Percentiles rank a stretch among this genome's conserved stretches.
These are phyloP conservation scores for Pollimyrus isidori DNA, from an alignment of 2,113 vertebrate species.

Conservation along the genomic window DNA sequence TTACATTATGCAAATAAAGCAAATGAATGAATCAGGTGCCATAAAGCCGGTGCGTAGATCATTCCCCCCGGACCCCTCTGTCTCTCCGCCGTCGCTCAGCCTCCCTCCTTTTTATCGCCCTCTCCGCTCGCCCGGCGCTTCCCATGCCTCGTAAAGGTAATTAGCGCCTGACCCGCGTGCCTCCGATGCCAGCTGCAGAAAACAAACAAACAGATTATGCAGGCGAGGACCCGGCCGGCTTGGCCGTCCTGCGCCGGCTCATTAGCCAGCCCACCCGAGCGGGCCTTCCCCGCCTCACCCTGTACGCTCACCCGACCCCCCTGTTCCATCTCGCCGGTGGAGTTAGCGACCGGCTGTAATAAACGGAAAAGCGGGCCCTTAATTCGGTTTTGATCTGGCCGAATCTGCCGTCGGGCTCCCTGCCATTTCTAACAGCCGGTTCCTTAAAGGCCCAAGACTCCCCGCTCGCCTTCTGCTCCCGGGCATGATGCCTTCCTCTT, in stretches of 20 bases:
- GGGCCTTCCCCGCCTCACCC: not conserved
- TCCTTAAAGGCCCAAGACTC: not conserved
- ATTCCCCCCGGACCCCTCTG: not conserved
- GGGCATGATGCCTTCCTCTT: not conserved
- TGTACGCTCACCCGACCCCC: not conserved
- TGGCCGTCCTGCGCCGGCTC: not conserved
- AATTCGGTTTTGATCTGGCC: not conserved
- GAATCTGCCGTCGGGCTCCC: not conserved
- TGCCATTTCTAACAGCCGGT: not conserved
- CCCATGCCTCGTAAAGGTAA: not conserved
- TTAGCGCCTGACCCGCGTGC: not conserved
- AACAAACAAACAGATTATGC: not conserved
- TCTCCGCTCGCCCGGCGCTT: not conserved
- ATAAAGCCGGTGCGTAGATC: not conserved
- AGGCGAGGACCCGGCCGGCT: not conserved
- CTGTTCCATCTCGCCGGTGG: not conserved
- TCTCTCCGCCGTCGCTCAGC: not conserved
- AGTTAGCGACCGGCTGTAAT: not conserved
- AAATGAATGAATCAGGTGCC: conserved; percentile 5
- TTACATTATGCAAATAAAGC: conserved; percentile 10
- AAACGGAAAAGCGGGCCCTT: not conserved
- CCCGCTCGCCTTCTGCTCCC: not conserved
- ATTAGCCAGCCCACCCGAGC: not conserved
- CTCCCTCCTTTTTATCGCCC: not conserved
- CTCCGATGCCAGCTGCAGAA: not conserved